These are phyloP conservation scores for Phoenicopterus ruber DNA, from an alignment of 2,113 vertebrate species.

Conservation along the genomic window DNA sequence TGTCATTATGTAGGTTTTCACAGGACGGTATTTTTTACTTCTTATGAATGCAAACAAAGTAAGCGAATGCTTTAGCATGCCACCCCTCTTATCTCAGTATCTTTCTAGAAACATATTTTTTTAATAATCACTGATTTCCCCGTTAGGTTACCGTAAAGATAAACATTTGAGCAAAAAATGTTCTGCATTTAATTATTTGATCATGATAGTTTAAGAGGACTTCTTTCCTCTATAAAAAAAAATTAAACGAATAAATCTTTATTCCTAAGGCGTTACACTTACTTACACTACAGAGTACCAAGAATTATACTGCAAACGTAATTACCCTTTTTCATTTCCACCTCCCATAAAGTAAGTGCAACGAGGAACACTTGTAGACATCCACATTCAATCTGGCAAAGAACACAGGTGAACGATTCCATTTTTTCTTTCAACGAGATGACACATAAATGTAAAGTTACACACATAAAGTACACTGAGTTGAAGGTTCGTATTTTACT, in stretches of 20 bases:
- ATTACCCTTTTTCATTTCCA: background rate
- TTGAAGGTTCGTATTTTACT: background rate
- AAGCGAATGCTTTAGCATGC: background rate
- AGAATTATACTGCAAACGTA: background rate
- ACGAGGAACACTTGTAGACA: background rate
- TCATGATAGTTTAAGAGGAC: background rate
- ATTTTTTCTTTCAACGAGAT: background rate
- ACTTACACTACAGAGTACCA: background rate
- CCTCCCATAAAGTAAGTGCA: background rate
- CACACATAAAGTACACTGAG: background rate
- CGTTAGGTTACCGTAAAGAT: background rate
- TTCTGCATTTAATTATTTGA: background rate
- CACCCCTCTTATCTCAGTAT: background rate
- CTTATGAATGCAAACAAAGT: background rate
- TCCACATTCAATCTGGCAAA: background rate
- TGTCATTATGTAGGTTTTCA: background rate
- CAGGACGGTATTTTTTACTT: background rate
- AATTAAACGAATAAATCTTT: background rate
- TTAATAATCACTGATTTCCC: background rate
- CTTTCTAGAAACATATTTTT: background rate
- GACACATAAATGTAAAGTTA: background rate
- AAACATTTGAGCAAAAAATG: background rate
- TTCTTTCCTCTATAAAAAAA: background rate
- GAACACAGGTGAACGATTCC: background rate
- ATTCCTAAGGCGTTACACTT: background rate